Base-by-base conservation (phyloP, 2,113 vertebrate species). In the Coturnix japonica region DNA sequence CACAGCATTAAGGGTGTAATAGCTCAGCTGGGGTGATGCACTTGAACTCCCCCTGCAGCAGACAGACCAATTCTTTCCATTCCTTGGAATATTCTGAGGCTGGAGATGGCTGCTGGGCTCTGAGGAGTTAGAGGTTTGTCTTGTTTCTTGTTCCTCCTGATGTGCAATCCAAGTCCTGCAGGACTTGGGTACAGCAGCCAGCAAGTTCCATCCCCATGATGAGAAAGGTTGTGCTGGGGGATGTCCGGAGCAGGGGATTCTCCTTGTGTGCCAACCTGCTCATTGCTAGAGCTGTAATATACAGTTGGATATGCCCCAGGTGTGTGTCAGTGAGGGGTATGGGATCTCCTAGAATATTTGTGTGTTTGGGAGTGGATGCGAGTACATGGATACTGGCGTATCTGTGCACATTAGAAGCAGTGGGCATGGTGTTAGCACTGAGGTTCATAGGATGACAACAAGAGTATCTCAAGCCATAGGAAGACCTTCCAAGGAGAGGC, bases 1-100 rank as follows among this genome's bases (percentile, higher is more conserved):
- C 94, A 91, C 73, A 76, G 57, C 87, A 79, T 80, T 90, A 87
- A 81, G 77, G 80, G 57, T 92, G 83, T 93, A 95, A 94, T 95
- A 90, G 90, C 91, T 96, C 87, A 90, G 80, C 66, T 77, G 85
- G 91, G 74, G 76, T 93, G 96, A 94, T 77, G 91, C 91, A 76
- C 79, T 96, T 77, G 54, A 85, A 35, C 16, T 67, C 87, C 76
- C 73, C 74, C 59, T 82, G 91, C 81, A 77, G 81, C 78, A 95
- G 96, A 93, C 85, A 19, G 78, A 90, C 46, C 87, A 71, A 46
- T 93, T 96, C 86, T 92, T 94, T 63, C 35, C 15, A 13, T 37
- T 84, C 93, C 93, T 95, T 56, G 66, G 53, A 88, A 67, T n/a
- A 14, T 83, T 75, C 66, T 30, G n/a, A 81, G 49, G 78, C 57